These are phyloP conservation scores for Triplophysa dalaica DNA, from an alignment of 2,113 vertebrate species.

Conservation along the genomic window DNA sequence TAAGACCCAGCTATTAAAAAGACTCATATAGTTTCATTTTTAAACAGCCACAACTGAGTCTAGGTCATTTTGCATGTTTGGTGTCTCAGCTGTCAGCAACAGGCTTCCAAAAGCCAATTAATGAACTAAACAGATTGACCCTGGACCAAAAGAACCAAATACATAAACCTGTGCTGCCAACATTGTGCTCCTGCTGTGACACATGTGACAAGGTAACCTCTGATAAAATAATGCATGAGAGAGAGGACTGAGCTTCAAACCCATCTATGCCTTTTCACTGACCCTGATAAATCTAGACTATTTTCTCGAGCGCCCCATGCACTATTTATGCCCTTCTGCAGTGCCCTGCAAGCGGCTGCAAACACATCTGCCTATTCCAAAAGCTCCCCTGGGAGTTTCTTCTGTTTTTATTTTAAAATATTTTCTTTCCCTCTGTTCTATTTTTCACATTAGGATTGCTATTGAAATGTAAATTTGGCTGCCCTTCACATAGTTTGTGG, in stretches of 20 bases:
- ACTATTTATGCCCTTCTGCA: constrained; percentile 27
- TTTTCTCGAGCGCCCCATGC: constrained; percentile 19
- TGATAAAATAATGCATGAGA: constrained; percentile 8
- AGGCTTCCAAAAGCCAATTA: constrained; percentile 18
- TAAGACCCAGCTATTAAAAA: too few relatives aligned
- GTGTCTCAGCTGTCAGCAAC: constrained; percentile 1
- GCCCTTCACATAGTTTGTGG: constrained; percentile 35
- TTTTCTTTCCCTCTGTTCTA: constrained; percentile 23
- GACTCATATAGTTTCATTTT: background rate
- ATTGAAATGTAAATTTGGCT: constrained; percentile 61
- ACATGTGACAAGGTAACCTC: constrained; percentile 25
- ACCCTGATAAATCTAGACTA: background rate
- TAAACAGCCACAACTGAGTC: background rate
- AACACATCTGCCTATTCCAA: constrained; percentile 33
- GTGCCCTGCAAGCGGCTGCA: constrained; percentile 29
- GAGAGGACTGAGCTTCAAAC: background rate
- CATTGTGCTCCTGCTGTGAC: constrained; percentile 3
- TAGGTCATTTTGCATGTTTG: constrained; percentile 25
- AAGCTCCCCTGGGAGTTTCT: constrained; percentile 22
- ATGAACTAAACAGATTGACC: background rate
- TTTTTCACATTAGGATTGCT: constrained; percentile 43
- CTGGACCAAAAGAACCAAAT: constrained; percentile 4
- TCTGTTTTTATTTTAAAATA: constrained; percentile 39
- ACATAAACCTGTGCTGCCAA: constrained; percentile 23
- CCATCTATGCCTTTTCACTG: background rate